Percentiles rank a stretch among this genome's conserved stretches.
These are phyloP conservation scores for Delphinus delphis DNA, from an alignment of 2,113 vertebrate species.

Conservation along the genomic window DNA sequence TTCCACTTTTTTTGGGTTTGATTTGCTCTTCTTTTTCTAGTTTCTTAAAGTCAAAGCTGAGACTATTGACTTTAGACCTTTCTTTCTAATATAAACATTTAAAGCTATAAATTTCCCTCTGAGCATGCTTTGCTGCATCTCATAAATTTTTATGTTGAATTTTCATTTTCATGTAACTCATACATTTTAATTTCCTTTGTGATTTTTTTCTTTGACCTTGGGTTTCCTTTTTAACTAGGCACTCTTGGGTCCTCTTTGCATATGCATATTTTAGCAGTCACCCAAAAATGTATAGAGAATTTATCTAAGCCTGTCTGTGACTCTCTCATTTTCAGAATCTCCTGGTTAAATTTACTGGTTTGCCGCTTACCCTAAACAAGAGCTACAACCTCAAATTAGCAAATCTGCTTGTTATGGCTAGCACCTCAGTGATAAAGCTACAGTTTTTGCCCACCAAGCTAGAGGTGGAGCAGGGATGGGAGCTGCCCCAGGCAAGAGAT, in stretches of 20 bases:
- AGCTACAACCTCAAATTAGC: background rate
- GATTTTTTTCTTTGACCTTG: conserved; percentile 23
- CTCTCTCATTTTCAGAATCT: background rate
- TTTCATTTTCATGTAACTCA: background rate
- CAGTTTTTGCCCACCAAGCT: background rate
- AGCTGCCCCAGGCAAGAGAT: background rate
- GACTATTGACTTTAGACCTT: background rate
- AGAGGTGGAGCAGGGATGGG: background rate
- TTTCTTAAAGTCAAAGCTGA: background rate
- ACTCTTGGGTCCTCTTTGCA: background rate
- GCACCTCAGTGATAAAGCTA: background rate
- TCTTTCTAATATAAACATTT: background rate
- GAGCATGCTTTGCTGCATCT: background rate
- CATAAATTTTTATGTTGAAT: background rate
- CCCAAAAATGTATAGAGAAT: background rate
- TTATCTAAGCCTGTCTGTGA: background rate
- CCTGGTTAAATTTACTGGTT: background rate
- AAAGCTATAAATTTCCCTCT: background rate
- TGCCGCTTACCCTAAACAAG: background rate
- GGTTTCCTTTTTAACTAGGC: background rate
- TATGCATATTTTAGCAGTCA: background rate
- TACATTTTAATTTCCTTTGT: background rate
- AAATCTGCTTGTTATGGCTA: background rate
- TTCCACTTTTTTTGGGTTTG: background rate
- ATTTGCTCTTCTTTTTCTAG: background rate